phyloP scores from a whole-genome alignment of 92 coral and sea anemone species.

The Virgularia gustaviana region DNA sequence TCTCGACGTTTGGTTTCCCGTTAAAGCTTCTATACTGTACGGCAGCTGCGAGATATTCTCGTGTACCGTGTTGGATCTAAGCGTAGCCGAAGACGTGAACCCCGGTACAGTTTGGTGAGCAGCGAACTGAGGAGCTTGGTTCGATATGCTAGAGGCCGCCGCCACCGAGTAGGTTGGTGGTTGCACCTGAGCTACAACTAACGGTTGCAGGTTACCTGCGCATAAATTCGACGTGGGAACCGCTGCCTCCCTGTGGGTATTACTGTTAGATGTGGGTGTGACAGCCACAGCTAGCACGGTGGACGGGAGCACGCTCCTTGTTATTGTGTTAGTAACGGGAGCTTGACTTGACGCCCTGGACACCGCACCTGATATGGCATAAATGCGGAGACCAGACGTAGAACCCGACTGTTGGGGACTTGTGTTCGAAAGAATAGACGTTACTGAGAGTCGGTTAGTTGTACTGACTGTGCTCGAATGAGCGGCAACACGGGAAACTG shows the following conservation, averaged over 20 bases:
- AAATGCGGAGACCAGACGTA: neutral
- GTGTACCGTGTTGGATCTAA: slow-evolving; percentile 17
- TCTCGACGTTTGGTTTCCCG: slow-evolving; percentile 20
- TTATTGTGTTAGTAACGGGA: slow-evolving; percentile 4
- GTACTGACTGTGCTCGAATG: neutral
- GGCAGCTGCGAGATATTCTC: slow-evolving; percentile 31
- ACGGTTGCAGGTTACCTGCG: slow-evolving; percentile 6
- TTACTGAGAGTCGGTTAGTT: slow-evolving; percentile 27
- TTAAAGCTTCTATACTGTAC: slow-evolving; percentile 33
- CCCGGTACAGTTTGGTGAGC: slow-evolving; percentile 11
- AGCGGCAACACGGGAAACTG: neutral
- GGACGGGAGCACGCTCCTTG: neutral
- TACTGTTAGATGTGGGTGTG: neutral
- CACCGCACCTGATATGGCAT: slow-evolving; percentile 3
- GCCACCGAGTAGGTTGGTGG: neutral
- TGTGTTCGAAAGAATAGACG: slow-evolving; percentile 18
- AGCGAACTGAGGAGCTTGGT: neutral
- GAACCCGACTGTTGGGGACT: slow-evolving; percentile 19
- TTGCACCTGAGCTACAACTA: slow-evolving; percentile 16
- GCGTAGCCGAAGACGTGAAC: slow-evolving; percentile 11
- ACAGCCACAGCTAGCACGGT: slow-evolving; percentile 8
- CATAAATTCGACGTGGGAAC: no score
- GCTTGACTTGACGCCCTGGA: neutral
- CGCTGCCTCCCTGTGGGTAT: neutral
- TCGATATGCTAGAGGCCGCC: slow-evolving; percentile 10